Evolutionary conservation across 1,140 invertebrate species (phyloP), one percentile per base, ranked within the genome.

Genomic region (Asbolus verrucosus): DNA sequence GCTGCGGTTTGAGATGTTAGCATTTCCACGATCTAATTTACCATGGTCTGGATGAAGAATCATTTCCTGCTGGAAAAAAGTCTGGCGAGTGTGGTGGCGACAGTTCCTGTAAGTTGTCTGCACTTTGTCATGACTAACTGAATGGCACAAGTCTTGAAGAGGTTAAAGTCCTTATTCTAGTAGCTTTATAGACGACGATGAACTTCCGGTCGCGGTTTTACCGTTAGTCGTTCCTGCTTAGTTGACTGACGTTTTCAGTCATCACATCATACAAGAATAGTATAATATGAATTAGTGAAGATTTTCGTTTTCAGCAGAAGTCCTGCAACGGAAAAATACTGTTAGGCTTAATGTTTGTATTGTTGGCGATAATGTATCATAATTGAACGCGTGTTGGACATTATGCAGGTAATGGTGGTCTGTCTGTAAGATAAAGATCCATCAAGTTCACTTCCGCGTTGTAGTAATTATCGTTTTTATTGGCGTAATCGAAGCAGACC

Each of bases 121-220:
- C n/a, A n/a, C n/a, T n/a, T n/a, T n/a, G n/a, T n/a, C 39, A 69
- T 69, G 67, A 69, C 67, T 70, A 73, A 75, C 72, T 72, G 73
- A 77, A 73, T 75, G 74, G 73, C 73, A 76, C 72, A 71, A n/a
- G n/a, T n/a, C n/a, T n/a, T n/a, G n/a, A n/a, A 72, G 76, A 77
- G 76, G 76, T 77, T 77, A 77, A 77, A 77, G 76, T 77, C 76
- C 76, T 77, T 75, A 76, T 67, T 73, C 74, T 77, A 75, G 70
- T 73, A 74, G 73, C 75, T 71, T 70, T 73, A 69, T 65, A 74
- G 69, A 72, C 73, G 72, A 76, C 73, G 74, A 70, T 75, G 72
- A 77, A 77, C 76, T 77, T 77, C 76, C 76, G 76, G 76, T 77
- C 76, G 75, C 74, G 33, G 69, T 73, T 73, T 66, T 71, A 77